Base-by-base conservation (phyloP, 2,113 vertebrate species). In the Lasiurus borealis region DNA sequence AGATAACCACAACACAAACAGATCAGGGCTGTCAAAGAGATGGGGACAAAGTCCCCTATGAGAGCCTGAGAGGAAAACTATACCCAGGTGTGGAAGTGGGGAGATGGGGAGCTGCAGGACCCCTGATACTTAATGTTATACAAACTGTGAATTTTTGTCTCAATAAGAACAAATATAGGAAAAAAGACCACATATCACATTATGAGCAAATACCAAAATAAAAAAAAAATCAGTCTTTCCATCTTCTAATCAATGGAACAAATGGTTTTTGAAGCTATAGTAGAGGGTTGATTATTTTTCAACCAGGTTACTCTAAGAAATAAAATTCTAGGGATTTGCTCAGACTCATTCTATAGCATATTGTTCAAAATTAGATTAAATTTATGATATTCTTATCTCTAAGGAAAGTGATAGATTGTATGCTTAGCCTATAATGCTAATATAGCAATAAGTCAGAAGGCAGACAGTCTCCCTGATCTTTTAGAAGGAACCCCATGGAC, bases 291-390 rank as follows among this genome's bases (percentile, higher is more conserved):
- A 21, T 62, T 80, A 11, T 90, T 71, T 78, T 73, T 95, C 69
- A 91, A 8, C 71, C 82, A 87, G 31, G 44, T 75, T 93, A 19
- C 66, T 72, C 36, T 75, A 44, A 78, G 12, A 81, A 86, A 52
- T 66, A 78, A 62, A 80, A 54, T 68, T 27, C 40, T 93, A 76
- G 7, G 50, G 73, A 69, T 94, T 88, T 92, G 5, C 36, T 89
- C 76, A 87, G 54, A 64, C 21, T 69, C 36, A 15, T 73, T n/a
- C 83, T 36, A 81, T 80, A 75, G 23, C 31, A 46, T 34, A 71
- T 75, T 87, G 29, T 90, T 90, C 59, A 82, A 46, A 84, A 23
- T 71, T 6, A 59, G 72, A 90, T 90, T 66, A 85, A 66, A 52
- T 90, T 40, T 27, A 46, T 16, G 23, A 1, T n/a, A n/a, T 29